Evolutionary conservation across 1,140 invertebrate species (phyloP).

Genomic region (Babylonia areolata): DNA sequence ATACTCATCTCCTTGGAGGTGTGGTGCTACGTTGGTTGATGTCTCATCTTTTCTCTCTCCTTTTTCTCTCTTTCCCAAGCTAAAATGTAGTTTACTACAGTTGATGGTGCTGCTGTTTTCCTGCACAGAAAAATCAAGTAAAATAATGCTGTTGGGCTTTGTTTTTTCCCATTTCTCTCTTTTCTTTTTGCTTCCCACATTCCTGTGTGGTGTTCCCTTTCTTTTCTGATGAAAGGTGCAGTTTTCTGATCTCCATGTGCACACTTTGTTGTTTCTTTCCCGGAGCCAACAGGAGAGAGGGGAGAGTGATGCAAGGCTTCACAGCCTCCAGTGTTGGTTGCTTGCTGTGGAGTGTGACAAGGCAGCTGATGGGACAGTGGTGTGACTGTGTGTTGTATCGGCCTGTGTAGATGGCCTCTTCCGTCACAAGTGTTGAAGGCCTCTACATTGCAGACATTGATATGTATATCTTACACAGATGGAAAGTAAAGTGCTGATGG

Average conservation of each 20-base stretch:
- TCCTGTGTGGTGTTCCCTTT: background rate
- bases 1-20: constrained; percentile 4
- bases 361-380: background rate
- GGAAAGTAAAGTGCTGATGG: no score
- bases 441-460: no score
- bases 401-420: no score
- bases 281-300: background rate
- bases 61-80: background rate
- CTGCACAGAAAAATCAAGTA: background rate
- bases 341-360: background rate
- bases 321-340: background rate
- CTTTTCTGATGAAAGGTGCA: background rate
- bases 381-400: no score
- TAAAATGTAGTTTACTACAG: background rate
- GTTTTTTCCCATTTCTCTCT: no score
- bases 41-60: background rate
- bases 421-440: no score
- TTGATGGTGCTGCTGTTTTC: background rate
- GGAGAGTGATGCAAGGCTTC: background rate
- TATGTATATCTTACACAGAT: no score
- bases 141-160: no score
- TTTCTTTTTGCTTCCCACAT: background rate
- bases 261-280: background rate
- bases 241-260: background rate
- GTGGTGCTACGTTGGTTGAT: constrained; percentile 18